These are phyloP conservation scores for Decapterus maruadsi DNA, from an alignment of 2,797 vertebrate species.

Conservation along the genomic window DNA sequence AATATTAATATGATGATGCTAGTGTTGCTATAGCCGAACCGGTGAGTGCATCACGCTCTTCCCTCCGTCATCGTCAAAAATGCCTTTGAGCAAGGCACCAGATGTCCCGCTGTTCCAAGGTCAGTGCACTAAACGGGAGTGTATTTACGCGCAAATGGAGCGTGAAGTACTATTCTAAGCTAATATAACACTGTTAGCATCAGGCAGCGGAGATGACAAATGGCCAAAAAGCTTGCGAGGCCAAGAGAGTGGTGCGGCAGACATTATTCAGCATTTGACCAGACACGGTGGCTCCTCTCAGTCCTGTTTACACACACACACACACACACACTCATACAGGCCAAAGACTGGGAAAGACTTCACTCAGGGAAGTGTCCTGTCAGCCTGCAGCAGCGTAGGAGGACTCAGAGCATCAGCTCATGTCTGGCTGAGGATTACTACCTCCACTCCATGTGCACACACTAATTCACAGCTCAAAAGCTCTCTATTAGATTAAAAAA, in stretches of 20 bases:
- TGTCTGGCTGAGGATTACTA: slow-evolving; percentile 76
- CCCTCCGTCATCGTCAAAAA: slow-evolving; percentile 40
- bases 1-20: slow-evolving; percentile 42
- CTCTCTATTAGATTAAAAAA: slow-evolving; percentile 80
- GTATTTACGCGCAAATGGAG: slow-evolving; percentile 61
- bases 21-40: slow-evolving; percentile 5
- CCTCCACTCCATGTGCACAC: slow-evolving; percentile 66
- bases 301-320: slow-evolving; percentile 36
- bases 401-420: slow-evolving; percentile 64
- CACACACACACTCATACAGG: slow-evolving; percentile 17
- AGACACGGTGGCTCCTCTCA: slow-evolving; percentile 26
- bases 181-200: slow-evolving; percentile 32
- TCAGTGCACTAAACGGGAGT: slow-evolving; percentile 45
- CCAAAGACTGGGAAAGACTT: slow-evolving; percentile 46
- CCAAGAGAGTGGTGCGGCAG: slow-evolving; percentile 18
- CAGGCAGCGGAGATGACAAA: slow-evolving; percentile 33
- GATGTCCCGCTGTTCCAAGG: slow-evolving; percentile 55
- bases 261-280: slow-evolving; percentile 39
- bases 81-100: slow-evolving; percentile 70
- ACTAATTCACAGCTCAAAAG: slow-evolving; percentile 74
- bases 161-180: slow-evolving; percentile 42
- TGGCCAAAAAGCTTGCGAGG: slow-evolving; percentile 32
- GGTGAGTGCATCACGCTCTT: slow-evolving; percentile 22
- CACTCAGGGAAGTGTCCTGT: slow-evolving; percentile 43
- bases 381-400: slow-evolving; percentile 64